Percentiles rank a stretch among this genome's conserved stretches.
These are phyloP conservation scores for Drosophila stalkeri DNA, from an alignment of 2,888 invertebrate genomes.

Conservation along the genomic window DNA sequence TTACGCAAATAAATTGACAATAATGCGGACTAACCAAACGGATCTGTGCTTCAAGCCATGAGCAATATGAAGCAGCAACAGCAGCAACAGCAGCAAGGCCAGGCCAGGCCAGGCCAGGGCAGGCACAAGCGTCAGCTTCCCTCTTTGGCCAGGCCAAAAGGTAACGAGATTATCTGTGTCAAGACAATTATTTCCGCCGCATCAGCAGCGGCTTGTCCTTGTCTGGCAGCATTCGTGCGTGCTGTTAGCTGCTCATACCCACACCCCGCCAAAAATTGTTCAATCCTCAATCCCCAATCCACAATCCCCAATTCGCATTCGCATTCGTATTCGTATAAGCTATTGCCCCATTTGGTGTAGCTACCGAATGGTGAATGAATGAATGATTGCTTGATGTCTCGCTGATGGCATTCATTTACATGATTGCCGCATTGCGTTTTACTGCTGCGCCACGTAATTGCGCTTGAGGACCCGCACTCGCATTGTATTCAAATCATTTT, in stretches of 20 bases:
- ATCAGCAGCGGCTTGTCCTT: slow-evolving; percentile 66
- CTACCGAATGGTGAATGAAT: slow-evolving; percentile 33
- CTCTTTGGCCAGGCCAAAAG: slow-evolving; percentile 53
- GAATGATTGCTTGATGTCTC: slow-evolving; percentile 51
- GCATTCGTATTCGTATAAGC: slow-evolving; percentile 24
- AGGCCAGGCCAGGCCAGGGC: not conserved
- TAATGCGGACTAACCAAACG: slow-evolving; percentile 60
- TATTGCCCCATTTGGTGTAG: slow-evolving; percentile 14
- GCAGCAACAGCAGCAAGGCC: not conserved
- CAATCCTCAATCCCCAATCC: slow-evolving; percentile 1
- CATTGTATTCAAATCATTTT: slow-evolving; percentile 65
- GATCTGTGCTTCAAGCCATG: slow-evolving; percentile 23
- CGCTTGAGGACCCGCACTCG: slow-evolving; percentile 26
- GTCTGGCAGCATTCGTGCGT: slow-evolving; percentile 71
- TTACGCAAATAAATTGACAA: slow-evolving; percentile 82
- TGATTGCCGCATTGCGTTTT: slow-evolving; percentile 83
- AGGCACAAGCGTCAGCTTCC: slow-evolving; percentile 18
- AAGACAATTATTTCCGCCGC: slow-evolving; percentile 82
- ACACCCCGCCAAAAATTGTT: not conserved
- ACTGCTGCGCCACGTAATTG: slow-evolving; percentile 59
- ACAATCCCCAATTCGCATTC: slow-evolving; percentile 4
- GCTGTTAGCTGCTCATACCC: slow-evolving; percentile 30
- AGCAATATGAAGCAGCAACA: slow-evolving; percentile 7
- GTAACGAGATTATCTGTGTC: slow-evolving; percentile 82
- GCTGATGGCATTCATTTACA: slow-evolving; percentile 75